Percentiles rank a stretch among this genome's conserved stretches.
Conservation (phyloP, 2,113 vertebrate species). For the Artemisiospiza belli region DNA sequence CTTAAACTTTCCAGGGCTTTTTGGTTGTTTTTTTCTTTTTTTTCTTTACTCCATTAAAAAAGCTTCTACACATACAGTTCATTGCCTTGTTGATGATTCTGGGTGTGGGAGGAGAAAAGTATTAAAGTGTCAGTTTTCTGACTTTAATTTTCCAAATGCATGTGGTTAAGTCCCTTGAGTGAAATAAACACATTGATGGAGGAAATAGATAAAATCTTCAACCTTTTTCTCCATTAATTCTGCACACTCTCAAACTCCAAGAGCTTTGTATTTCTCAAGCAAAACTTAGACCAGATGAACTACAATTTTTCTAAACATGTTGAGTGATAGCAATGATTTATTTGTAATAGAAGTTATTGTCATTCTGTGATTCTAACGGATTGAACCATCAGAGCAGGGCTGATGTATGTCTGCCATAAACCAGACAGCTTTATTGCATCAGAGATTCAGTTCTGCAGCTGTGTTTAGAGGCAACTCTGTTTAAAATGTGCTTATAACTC, state of each 20-base stretch:
- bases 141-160: conserved; percentile 39
- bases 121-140: conserved; percentile 18
- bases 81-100: background rate
- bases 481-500: conserved; percentile 46
- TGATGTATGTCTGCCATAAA: conserved; percentile 63
- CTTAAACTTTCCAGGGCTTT: background rate
- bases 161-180: conserved; percentile 15
- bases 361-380: conserved; percentile 47
- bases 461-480: conserved; percentile 51
- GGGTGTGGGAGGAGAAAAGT: conserved; percentile 7
- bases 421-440: conserved; percentile 59
- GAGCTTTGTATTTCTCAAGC: background rate
- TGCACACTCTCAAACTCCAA: background rate
- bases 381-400: conserved; percentile 22
- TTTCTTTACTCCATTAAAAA: background rate
- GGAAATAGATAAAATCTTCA: conserved; percentile 33
- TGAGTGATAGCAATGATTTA: conserved; percentile 39
- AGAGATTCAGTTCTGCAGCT: conserved; percentile 50
- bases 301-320: conserved; percentile 11
- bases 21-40: background rate
- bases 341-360: conserved; percentile 47
- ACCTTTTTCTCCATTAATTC: background rate
- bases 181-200: conserved; percentile 15
- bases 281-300: conserved; percentile 36
- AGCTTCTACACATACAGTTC: background rate